A percentile compares a stretch with the other conserved stretches of the same genome.
Evolutionary conservation across 2,797 vertebrate species (phyloP).

Genomic region (Anguilla megastoma): DNA sequence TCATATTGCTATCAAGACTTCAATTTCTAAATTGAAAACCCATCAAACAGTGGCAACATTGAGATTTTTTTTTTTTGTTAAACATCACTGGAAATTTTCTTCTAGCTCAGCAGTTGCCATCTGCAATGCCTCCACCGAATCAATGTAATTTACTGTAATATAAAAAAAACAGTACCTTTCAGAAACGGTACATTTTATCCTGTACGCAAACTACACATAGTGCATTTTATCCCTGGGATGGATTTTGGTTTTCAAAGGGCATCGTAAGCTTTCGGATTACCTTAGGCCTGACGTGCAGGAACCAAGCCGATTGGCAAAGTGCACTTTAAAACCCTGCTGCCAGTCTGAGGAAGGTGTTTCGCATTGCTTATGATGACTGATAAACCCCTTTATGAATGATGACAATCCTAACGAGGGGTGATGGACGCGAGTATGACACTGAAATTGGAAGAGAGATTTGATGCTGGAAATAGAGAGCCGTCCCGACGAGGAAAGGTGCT

Average conservation of each 20-base stretch:
- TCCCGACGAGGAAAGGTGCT: conserved; percentile 42
- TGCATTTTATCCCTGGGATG: background rate
- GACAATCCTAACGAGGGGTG: background rate
- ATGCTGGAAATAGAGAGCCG: too few relatives aligned
- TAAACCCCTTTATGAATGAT: background rate
- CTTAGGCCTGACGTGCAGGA: background rate
- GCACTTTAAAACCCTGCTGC: background rate
- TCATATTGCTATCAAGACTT: background rate
- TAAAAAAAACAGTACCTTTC: background rate
- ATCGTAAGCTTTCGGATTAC: background rate
- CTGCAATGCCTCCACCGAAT: background rate
- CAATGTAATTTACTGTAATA: background rate
- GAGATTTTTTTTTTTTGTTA: too few relatives aligned
- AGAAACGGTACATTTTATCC: background rate
- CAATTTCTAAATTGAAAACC: background rate
- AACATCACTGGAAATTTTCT: background rate
- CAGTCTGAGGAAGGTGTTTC: background rate
- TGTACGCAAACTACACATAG: background rate
- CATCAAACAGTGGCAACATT: background rate
- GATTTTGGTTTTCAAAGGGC: background rate
- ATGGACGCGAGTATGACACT: background rate
- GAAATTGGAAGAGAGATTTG: background rate
- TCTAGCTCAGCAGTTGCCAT: background rate
- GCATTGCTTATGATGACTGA: background rate
- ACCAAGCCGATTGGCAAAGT: background rate